A percentile compares a stretch with the other conserved stretches of the same genome.
Evolutionary conservation across 2,888 invertebrate genomes (phyloP).

Genomic region (Hemithea aestivaria): DNA sequence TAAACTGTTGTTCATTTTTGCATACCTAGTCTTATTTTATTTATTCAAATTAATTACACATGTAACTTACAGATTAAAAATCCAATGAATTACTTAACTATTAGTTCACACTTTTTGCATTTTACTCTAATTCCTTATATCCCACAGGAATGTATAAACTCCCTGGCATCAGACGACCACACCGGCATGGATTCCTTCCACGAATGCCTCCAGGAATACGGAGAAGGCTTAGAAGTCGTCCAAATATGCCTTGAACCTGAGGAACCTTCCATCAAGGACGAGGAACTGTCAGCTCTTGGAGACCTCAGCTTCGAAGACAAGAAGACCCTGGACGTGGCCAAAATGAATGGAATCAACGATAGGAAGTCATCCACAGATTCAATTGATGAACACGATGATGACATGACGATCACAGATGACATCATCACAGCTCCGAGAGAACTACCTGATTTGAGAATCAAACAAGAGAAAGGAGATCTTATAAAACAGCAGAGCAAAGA

Average conservation of each 20-base stretch:
- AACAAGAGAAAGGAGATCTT: conserved; percentile 47
- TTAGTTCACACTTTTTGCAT: too few relatives aligned
- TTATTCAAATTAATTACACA: too few relatives aligned
- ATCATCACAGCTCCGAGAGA: conserved; percentile 60
- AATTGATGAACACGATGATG: conserved; percentile 66
- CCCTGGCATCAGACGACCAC: conserved; percentile 80
- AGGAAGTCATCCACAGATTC: conserved; percentile 64
- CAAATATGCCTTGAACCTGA: conserved; percentile 81
- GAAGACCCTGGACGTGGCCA: conserved; percentile 37
- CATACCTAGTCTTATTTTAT: too few relatives aligned
- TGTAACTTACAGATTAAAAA: too few relatives aligned
- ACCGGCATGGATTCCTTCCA: conserved; percentile 82
- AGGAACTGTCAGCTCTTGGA: conserved; percentile 65
- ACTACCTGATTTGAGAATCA: conserved; percentile 53
- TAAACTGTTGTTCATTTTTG: too few relatives aligned
- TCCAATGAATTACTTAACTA: too few relatives aligned
- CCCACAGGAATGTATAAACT: conserved; percentile 72
- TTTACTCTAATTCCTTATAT: not conserved
- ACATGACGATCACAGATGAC: conserved; percentile 74
- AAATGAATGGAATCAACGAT: conserved; percentile 53
- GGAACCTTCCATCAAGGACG: conserved; percentile 75
- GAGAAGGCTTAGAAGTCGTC: conserved; percentile 81
- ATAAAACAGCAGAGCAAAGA: conserved; percentile 74
- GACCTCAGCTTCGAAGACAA: conserved; percentile 70
- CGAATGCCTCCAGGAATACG: conserved; percentile 82